Conservation (phyloP, 2,797 vertebrate species). For the Sciurus vulgaris region DNA sequence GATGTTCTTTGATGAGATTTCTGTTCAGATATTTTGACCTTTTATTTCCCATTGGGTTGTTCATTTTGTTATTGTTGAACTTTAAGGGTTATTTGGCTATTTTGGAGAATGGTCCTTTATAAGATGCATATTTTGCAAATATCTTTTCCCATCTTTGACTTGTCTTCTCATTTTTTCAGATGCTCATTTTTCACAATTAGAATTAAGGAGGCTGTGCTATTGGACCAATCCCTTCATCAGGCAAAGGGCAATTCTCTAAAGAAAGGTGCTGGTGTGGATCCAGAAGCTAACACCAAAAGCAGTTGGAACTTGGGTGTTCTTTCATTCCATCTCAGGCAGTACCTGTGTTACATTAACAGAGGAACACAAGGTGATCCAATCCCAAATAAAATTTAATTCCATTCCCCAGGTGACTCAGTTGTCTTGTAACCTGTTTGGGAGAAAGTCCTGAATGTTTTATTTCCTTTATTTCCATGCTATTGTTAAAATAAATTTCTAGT, state of each 20-base stretch:
- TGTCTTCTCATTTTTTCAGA: not conserved
- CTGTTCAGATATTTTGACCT: not conserved
- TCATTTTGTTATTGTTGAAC: constrained; percentile 23
- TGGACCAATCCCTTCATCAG: not conserved
- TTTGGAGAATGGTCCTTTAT: not conserved
- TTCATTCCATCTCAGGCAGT: not conserved
- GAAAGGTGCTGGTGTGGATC: not conserved
- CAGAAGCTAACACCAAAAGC: not conserved
- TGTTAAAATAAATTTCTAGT: not conserved
- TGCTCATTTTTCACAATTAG: not conserved
- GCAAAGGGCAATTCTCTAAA: not conserved
- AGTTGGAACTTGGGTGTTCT: not conserved
- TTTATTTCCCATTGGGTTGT: not conserved
- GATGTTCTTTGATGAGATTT: constrained; percentile 4
- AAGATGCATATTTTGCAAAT: constrained; percentile 1
- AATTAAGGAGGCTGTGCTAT: not conserved
- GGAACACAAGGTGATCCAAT: not conserved
- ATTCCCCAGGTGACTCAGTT: not conserved
- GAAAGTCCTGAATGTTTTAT: not conserved
- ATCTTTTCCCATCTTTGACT: not conserved
- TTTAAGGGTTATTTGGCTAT: not conserved
- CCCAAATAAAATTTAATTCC: not conserved
- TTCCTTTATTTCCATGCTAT: not conserved
- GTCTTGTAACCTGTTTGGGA: not conserved
- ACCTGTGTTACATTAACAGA: not conserved